Evolutionary conservation across 2,797 vertebrate genomes (phyloP).

Genomic region (Lagorchestes hirsutus): DNA sequence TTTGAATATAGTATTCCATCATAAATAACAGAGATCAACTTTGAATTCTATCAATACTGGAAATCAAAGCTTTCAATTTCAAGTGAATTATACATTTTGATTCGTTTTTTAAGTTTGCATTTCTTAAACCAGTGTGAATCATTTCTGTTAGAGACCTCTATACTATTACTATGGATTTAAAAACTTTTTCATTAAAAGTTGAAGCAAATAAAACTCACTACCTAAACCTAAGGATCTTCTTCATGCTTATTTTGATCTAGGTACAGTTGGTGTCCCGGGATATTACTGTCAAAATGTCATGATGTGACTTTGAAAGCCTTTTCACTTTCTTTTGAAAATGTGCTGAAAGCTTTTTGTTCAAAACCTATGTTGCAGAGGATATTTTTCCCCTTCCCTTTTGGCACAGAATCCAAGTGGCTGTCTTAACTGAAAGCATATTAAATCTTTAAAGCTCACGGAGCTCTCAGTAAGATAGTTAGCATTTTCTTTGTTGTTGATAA

Average conservation of each 20-base stretch:
- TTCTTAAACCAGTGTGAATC: slow-evolving; percentile 19
- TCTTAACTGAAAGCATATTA: not conserved
- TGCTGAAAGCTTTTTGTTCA: slow-evolving; percentile 1
- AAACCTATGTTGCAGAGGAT: not conserved
- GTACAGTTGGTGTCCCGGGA: not conserved
- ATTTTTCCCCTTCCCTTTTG: not conserved
- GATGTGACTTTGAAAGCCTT: not conserved
- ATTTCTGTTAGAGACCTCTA: not conserved
- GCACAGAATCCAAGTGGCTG: slow-evolving; percentile 23
- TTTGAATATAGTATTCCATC: not conserved
- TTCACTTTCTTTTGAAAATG: slow-evolving; percentile 28
- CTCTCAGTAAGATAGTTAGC: not conserved
- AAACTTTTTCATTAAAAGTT: slow-evolving; percentile 12
- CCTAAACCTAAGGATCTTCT: not conserved
- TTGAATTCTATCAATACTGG: not conserved
- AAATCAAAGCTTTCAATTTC: not conserved
- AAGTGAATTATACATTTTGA: not conserved
- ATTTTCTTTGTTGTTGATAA: not conserved
- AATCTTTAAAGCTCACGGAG: slow-evolving; percentile 1
- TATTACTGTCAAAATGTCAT: slow-evolving; percentile 11
- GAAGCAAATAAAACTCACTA: not conserved
- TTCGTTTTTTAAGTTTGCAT: slow-evolving; percentile 3
- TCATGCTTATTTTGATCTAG: not conserved
- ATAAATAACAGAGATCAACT: not conserved
- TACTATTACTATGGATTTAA: not conserved